Evolutionary conservation across 2,888 invertebrate species (phyloP), one percentile per base, ranked within the genome.

Genomic region (Standfussiana lucernea): DNA sequence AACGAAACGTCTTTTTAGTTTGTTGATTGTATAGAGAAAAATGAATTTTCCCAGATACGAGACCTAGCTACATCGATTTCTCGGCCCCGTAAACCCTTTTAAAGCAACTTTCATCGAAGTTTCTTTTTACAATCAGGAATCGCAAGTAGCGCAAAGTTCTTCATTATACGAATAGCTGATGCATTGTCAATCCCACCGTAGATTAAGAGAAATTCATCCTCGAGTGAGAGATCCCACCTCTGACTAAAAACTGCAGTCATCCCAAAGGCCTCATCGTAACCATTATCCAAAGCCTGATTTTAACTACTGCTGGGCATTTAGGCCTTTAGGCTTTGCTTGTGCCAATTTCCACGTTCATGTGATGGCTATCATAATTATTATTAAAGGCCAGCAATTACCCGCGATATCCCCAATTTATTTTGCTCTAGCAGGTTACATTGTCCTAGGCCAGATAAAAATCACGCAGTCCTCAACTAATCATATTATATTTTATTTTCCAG

Each of bases 401-500:
- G 21, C 10, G 10, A 32, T 15, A 15, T 2, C 32, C 1, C 8
- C 32, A 59, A 32, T 59, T 7, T 32, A 28, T 8, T 18, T 8
- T 18, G 18, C 6, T 21, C 32, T 32, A 53, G 24, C 2, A 53
- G 53, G n/a, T n/a, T n/a, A 53, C 13, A 6, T 53, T 24, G 47
- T 24, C 18, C 32, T 61, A 53, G 11, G n/a, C 1, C 53, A 53
- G n/a, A 10, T n/a, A 45, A 45, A 47, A 47, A 47, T 47, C 8
- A 21, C 47, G 47, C n/a, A 53, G n/a, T n/a, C n/a, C 8, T 56
- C 32, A 21, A 35, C 8, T 71, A 6, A 71, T 6, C 10, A 35
- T 7, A 6, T 32, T 15, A n/a, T 50, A 45, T 62, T 71, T 75
- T 87, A 83, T 75, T 67, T 95, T 95, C 6, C 94, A 96, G 96